These are phyloP conservation scores for Lineus longissimus DNA, from an alignment of 1,140 invertebrate genomes.

Conservation along the genomic window DNA sequence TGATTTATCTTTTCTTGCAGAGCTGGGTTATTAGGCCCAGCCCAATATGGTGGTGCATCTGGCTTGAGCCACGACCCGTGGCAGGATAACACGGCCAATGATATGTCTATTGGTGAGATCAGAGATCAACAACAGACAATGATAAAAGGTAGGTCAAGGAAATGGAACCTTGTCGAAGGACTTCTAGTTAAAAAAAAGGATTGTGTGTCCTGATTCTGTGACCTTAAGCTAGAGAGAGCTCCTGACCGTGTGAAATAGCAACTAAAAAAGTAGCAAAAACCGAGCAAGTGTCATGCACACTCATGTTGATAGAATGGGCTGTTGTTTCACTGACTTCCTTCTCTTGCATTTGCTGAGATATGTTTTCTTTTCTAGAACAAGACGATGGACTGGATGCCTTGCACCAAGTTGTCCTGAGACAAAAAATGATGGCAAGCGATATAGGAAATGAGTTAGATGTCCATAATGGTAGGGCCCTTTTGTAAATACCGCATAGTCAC, in stretches of 20 bases:
- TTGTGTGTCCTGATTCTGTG: no score
- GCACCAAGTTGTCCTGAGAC: conserved; percentile 70
- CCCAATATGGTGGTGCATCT: conserved; percentile 11
- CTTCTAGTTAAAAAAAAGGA: no score
- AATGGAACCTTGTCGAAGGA: no score
- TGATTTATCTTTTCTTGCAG: conserved; percentile 23
- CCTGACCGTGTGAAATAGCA: no score
- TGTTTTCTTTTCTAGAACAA: conserved; percentile 62
- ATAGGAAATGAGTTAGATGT: conserved; percentile 73
- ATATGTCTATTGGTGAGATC: conserved; percentile 38
- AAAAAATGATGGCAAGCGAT: conserved; percentile 71
- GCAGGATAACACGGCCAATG: conserved; percentile 37
- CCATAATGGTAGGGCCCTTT: conserved; percentile 66
- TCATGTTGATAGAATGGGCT: no score
- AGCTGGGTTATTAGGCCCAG: conserved; percentile 30
- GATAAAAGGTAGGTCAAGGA: conserved; percentile 24
- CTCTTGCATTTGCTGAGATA: no score
- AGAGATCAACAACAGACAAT: conserved; percentile 39
- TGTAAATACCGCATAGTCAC: no score
- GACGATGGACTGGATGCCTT: conserved; percentile 72
- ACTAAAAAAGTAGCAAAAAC: no score
- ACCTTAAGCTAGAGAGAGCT: no score
- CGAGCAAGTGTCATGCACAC: no score
- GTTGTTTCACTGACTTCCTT: no score
- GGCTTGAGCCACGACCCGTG: conserved; percentile 10